These are phyloP conservation scores for Sepioteuthis lessoniana DNA, from an alignment of 2,888 invertebrate species.

Conservation along the genomic window DNA sequence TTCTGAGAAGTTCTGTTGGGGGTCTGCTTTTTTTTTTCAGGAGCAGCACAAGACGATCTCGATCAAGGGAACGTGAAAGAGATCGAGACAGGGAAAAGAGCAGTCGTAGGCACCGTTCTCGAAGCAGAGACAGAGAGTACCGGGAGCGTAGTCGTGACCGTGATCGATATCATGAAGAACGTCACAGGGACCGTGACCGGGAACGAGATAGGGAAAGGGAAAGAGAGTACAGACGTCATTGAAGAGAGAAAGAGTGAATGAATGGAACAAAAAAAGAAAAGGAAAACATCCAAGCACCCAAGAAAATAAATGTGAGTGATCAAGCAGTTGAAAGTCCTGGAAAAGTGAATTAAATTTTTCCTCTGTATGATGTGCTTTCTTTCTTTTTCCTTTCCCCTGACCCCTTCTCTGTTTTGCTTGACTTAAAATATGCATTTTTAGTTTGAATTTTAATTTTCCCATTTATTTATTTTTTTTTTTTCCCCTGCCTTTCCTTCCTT, in stretches of 20 bases:
- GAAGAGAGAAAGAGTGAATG: background rate
- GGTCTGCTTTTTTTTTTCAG: slow-evolving; percentile 49
- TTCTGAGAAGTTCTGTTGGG: background rate
- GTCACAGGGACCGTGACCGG: slow-evolving; percentile 65
- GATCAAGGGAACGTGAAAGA: slow-evolving; percentile 83
- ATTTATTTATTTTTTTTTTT: background rate
- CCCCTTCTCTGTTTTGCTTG: background rate
- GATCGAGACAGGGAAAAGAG: slow-evolving; percentile 73
- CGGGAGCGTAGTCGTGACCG: slow-evolving; percentile 78
- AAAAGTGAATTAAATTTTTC: background rate
- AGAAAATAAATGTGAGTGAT: background rate
- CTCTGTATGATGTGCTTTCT: background rate
- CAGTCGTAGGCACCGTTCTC: slow-evolving; percentile 73
- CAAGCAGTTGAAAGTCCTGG: too few relatives aligned
- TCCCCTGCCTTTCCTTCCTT: too few relatives aligned
- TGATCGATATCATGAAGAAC: slow-evolving; percentile 76
- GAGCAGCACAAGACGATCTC: slow-evolving; percentile 79
- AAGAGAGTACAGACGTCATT: slow-evolving; percentile 66
- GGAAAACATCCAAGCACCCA: background rate
- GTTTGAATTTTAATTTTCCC: background rate
- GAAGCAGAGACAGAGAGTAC: slow-evolving; percentile 78
- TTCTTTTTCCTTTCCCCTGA: background rate
- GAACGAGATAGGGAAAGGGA: slow-evolving; percentile 72
- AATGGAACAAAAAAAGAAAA: background rate
- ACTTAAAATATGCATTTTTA: background rate